Base-by-base conservation (phyloP, 2,113 vertebrate species). In the Aix galericulata region DNA sequence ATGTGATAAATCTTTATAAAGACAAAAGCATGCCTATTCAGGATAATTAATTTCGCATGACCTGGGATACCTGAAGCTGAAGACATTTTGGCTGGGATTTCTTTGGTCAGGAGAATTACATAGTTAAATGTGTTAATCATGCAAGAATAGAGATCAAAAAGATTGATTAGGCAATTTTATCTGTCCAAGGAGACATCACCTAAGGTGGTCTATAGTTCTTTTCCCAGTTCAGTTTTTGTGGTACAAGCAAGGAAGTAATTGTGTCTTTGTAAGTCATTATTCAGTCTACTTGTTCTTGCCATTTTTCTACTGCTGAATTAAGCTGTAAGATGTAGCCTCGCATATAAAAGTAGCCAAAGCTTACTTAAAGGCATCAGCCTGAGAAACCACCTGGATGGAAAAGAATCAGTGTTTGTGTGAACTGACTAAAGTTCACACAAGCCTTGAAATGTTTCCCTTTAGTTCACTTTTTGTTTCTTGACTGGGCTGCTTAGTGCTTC, bases 81-180 rank as follows among this genome's bases (percentile, higher is more conserved):
- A 95, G 72, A 63, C 50, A 77, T 78, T 94, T 91, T 52, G 75
- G 75, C 82, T 87, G 23, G 9, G 12, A 3, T 72, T 93, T 63
- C 68, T 23, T 38, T 5, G 26, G 11, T 8, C 46, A 40, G 40
- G 40, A 40, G 40, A 40, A 40, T 40, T 46, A 36, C 1, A 1
- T 21, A 93, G 31, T 79, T 80, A 17, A 88, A 44, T 64, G 12
- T 86, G 46, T 96, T 89, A 84, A 56, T 89, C 59, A 69, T 64
- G 34, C 62, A 69, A 92, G 52, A 89, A 78, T 34, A 77, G 13
- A 86, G 66, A 74, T 91, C 34, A 58, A 53, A 89, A 94, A 83
- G 79, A 94, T 88, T 79, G 63, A 93, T 83, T 86, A 50, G 58
- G 11, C 38, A 66, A 48, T 95, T 88, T 93, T 90, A 21, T 56